Evolutionary conservation across 1,140 invertebrate species (phyloP).

Genomic region (Drosophila auraria): DNA sequence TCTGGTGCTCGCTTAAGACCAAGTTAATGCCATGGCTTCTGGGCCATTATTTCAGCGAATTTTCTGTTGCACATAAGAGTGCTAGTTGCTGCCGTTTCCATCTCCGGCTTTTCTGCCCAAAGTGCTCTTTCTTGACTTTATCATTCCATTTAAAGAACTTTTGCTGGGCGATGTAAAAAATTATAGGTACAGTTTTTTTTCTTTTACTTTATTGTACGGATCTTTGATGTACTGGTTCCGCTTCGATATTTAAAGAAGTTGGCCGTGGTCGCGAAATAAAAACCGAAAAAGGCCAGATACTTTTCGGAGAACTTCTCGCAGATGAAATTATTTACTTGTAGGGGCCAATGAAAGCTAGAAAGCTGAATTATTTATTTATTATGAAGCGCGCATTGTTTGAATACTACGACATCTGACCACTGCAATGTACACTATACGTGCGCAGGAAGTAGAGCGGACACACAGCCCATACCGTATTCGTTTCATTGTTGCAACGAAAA

Average conservation of each 20-base stretch:
- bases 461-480: neutral
- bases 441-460: constrained; percentile 22
- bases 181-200: constrained; percentile 52
- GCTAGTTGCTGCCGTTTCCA: constrained; percentile 20
- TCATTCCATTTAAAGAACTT: constrained; percentile 67
- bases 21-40: constrained; percentile 74
- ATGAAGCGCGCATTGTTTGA: constrained; percentile 59
- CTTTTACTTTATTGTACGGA: constrained; percentile 42
- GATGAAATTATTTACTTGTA: constrained; percentile 30
- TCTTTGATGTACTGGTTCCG: constrained; percentile 17
- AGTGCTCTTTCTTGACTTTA: constrained; percentile 13
- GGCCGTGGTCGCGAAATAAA: neutral
- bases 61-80: constrained; percentile 45
- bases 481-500: constrained; percentile 55
- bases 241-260: constrained; percentile 9
- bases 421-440: constrained; percentile 41
- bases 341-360: neutral
- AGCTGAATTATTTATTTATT: constrained; percentile 47
- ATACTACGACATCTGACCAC: constrained; percentile 29
- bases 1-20: constrained; percentile 49
- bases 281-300: too few species aligned
- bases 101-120: constrained; percentile 1
- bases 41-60: constrained; percentile 71
- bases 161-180: constrained; percentile 62
- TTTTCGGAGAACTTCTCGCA: constrained; percentile 22